Evolutionary conservation across 2,113 vertebrate genomes (phyloP), one percentile per base, ranked within the genome.

Genomic region (Nansenia antarctica): DNA sequence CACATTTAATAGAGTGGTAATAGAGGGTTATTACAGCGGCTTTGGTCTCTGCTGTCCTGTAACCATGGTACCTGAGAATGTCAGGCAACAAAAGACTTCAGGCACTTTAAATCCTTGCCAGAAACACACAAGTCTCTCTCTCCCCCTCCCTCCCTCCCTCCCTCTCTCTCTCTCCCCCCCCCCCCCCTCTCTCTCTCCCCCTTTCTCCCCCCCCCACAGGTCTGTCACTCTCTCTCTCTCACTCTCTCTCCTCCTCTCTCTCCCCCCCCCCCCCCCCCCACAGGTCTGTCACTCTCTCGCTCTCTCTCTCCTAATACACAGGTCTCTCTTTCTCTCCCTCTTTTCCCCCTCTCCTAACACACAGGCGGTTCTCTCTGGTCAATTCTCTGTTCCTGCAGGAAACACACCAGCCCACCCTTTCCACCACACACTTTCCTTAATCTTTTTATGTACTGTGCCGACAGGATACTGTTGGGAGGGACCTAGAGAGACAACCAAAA

Each of bases 21-120:
- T 11, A 12, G 53, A 65, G 58, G 39, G 35, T 60, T 47, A 30
- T 82, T 82, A 81, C 62, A 68, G 22, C 60, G 22, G 53, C 73
- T 57, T 53, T 73, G 69, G 63, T 31, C 59, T 55, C 65, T 18
- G 67, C 73, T 64, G 79, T 87, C 70, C 77, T 84, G 83, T 89
- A 85, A 82, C 82, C 85, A 87, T 86, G 84, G 81, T 30, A 84
- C 84, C 86, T 83, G 85, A 84, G 81, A 90, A 88, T 88, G 89
- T 89, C 86, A 84, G 78, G 52, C 83, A 82, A 88, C 75, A 89
- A 90, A 89, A 89, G 84, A 79, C 70, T 69, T 57, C 59, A 80
- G 66, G 32, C 18, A 35, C 79, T 63, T 76, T 14, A 53, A 60
- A 84, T 62, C 47, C 32, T 15, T 83, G 88, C 84, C 86, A 90